Base-by-base conservation (phyloP, 2,888 invertebrate species). In the Papilio protenor region DNA sequence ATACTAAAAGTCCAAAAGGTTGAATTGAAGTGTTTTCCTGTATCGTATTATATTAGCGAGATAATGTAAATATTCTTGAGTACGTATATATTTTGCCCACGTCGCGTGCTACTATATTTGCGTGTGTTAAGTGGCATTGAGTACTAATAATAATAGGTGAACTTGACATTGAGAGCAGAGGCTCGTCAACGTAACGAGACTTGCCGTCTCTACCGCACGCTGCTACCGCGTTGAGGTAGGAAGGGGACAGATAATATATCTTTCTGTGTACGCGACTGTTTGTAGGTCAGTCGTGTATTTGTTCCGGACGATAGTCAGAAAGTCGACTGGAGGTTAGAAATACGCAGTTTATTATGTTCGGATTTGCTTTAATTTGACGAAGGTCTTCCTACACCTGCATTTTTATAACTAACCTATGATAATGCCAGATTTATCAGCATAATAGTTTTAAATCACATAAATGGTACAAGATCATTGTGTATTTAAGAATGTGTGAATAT, bases 81-180 rank as follows among this genome's bases (percentile, higher is more conserved):
- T 64, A 64, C 40, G 33, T 27, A 72, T 85, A 85, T 87, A 21
- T 88, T 87, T 86, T 82, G 86, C 85, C 82, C 86, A 87, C 85
- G 87, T 87, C 86, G 84, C 85, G 85, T 52, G 90, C 88, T 89
- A 87, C 87, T 86, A 90, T 88, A 90, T 87, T 92, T 89, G 89
- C 92, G 92, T 93, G 90, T 92, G 90, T 92, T 92, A 89, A 86
- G 91, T 93, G 94, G 94, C 94, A 94, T 94, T 94, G 94, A 93
- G 87, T 88, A 92, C 94, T 94, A 94, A 94, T 94, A 94, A 93
- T 94, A 93, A 94, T 93, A 94, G 92, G 91, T 94, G 94, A 94
- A 94, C 94, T 94, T 94, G 94, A 94, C 94, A 94, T 94, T 94
- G 94, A 94, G 92, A 90, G 85, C 89, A 91, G 92, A 93, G 94